Evolutionary conservation across 2,888 invertebrate genomes (phyloP).

Genomic region (Drosophila meridiana): DNA sequence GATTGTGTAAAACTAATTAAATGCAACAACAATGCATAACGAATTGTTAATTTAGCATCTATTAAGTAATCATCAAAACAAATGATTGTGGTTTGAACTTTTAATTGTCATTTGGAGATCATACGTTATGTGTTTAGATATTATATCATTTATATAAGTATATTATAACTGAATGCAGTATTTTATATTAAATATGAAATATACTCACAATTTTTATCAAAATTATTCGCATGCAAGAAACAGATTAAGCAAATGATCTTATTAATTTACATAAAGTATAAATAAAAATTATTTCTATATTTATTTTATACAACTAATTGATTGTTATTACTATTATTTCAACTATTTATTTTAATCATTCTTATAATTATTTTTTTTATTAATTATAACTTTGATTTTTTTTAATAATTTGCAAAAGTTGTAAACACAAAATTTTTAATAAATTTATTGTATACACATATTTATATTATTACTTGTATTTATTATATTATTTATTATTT

Average conservation of each 20-base stretch:
- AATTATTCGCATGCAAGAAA: not conserved
- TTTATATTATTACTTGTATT: not conserved
- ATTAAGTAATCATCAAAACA: slow-evolving; percentile 28
- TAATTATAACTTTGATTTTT: no score
- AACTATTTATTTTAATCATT: no score
- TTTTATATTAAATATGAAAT: not conserved
- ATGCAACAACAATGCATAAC: slow-evolving; percentile 8
- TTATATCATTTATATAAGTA: not conserved
- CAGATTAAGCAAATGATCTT: not conserved
- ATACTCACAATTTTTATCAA: not conserved
- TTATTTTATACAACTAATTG: no score
- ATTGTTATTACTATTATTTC: no score
- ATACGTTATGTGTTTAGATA: not conserved
- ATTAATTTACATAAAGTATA: not conserved
- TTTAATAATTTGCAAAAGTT: no score
- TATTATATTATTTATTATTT: not conserved
- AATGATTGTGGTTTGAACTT: slow-evolving; percentile 5
- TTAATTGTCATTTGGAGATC: slow-evolving; percentile 17
- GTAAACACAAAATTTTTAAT: not conserved
- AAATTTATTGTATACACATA: no score
- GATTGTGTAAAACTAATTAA: slow-evolving; percentile 29
- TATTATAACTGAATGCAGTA: not conserved
- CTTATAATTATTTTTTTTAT: no score
- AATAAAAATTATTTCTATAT: no score
- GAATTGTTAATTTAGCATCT: slow-evolving; percentile 21